Conservation (phyloP, 2,888 invertebrate species). For the Microdon myrmicae region DNA sequence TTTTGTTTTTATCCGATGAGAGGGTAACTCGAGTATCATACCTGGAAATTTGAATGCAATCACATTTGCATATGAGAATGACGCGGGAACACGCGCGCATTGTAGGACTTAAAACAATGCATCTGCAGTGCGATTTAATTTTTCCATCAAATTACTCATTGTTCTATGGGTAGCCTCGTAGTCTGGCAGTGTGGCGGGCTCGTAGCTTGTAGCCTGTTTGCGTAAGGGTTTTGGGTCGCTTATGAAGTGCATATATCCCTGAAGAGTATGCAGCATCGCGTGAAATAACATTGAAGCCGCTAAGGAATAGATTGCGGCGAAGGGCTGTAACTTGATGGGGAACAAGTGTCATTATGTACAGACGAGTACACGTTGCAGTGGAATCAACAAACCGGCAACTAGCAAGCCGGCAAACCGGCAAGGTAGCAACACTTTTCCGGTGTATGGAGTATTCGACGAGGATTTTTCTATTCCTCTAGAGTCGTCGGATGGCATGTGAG, state of each 20-base stretch:
- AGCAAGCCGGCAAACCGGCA: too few relatives aligned
- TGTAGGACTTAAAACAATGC: constrained; percentile 48
- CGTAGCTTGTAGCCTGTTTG: not conserved
- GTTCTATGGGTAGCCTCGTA: constrained; percentile 14
- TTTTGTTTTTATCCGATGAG: constrained; percentile 33
- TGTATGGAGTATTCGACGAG: constrained; percentile 24
- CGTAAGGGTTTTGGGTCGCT: constrained; percentile 6
- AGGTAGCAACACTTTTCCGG: constrained; percentile 44
- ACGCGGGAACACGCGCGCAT: constrained; percentile 36
- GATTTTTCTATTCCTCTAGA: constrained; percentile 17
- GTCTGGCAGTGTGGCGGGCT: constrained; percentile 2
- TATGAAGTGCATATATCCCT: constrained; percentile 24
- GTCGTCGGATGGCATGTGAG: not conserved
- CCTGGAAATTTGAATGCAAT: constrained; percentile 35
- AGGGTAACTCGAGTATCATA: constrained; percentile 17
- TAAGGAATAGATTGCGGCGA: too few relatives aligned
- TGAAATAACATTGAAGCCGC: constrained; percentile 28
- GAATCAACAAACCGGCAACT: constrained; percentile 38
- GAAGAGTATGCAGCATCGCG: constrained; percentile 34
- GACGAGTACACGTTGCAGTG: constrained; percentile 43
- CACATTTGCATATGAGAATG: constrained; percentile 48
- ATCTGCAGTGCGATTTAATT: constrained; percentile 49
- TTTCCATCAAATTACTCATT: constrained; percentile 51
- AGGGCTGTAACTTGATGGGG: constrained; percentile 1
- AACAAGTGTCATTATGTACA: constrained; percentile 49